Percentiles rank a stretch among this genome's conserved stretches.
phyloP scores from a whole-genome alignment of 1,140 invertebrate genomes.

The Proctacanthus coquilletti region DNA sequence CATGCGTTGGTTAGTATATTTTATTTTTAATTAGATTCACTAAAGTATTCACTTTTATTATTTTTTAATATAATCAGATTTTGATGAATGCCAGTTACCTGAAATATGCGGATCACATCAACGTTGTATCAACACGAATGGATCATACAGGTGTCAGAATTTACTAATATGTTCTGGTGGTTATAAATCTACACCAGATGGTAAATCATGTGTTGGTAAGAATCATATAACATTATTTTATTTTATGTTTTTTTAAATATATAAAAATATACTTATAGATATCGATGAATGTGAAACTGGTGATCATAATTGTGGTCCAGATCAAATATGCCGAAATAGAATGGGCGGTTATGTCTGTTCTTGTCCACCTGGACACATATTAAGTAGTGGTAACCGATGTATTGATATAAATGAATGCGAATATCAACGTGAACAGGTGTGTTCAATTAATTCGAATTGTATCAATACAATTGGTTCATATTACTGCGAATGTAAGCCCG shows the following conservation, averaged over 20 bases:
- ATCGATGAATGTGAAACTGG: conserved; percentile 53
- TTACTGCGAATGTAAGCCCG: conserved; percentile 59
- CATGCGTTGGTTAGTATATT: conserved; percentile 19
- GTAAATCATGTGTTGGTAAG: conserved; percentile 30
- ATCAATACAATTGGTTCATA: conserved; percentile 69
- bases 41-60: conserved; percentile 1
- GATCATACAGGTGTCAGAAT: conserved; percentile 38
- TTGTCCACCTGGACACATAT: conserved; percentile 50
- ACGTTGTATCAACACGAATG: conserved; percentile 39
- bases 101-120: conserved; percentile 29
- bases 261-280: conserved; percentile 27
- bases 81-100: conserved; percentile 30
- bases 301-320: conserved; percentile 45
- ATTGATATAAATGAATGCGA: conserved; percentile 81
- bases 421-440: conserved; percentile 30
- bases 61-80: conserved; percentile 19
- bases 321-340: conserved; percentile 61
- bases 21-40: neutral
- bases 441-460: conserved; percentile 45
- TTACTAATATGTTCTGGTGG: conserved; percentile 32
- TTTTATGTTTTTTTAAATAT: conserved; percentile 3
- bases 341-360: conserved; percentile 57
- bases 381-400: conserved; percentile 53
- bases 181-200: conserved; percentile 30
- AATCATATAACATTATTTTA: neutral